These are phyloP conservation scores for Sarcophaga carnaria DNA, from an alignment of 2,888 invertebrate species.

Conservation along the genomic window DNA sequence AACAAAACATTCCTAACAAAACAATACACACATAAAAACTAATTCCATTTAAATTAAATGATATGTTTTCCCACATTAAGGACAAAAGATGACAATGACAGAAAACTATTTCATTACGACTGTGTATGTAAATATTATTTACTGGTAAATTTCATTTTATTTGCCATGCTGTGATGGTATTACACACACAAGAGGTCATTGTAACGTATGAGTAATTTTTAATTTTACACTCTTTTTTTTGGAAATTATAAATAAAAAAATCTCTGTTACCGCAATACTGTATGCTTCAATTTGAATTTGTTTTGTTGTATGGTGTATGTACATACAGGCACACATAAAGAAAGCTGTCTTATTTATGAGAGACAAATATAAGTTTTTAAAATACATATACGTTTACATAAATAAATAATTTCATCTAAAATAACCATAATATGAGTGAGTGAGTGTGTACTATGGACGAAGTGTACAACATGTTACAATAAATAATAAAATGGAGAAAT, in stretches of 20 bases:
- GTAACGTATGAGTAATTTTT: conserved; percentile 60
- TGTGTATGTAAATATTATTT: not conserved
- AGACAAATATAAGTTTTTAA: too few relatives aligned
- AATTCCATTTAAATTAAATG: too few relatives aligned
- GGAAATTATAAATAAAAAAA: not conserved
- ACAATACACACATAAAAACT: too few relatives aligned
- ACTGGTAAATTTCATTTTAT: not conserved
- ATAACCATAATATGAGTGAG: not conserved
- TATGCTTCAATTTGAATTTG: not conserved
- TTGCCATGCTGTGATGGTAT: not conserved
- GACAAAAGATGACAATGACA: too few relatives aligned
- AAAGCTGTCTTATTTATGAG: too few relatives aligned
- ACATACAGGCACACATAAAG: not conserved
- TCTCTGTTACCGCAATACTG: not conserved
- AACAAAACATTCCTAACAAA: too few relatives aligned
- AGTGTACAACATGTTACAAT: not conserved
- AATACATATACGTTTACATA: too few relatives aligned
- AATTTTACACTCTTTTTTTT: conserved; percentile 11
- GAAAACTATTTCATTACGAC: not conserved
- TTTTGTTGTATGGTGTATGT: too few relatives aligned
- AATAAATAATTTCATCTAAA: too few relatives aligned
- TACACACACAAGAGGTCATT: conserved; percentile 11
- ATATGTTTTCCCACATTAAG: too few relatives aligned
- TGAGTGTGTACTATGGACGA: not conserved
- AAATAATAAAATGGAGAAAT: not conserved